Evolutionary conservation across 2,113 vertebrate species (phyloP), one percentile per base, ranked within the genome.

Genomic region (Sorex araneus): DNA sequence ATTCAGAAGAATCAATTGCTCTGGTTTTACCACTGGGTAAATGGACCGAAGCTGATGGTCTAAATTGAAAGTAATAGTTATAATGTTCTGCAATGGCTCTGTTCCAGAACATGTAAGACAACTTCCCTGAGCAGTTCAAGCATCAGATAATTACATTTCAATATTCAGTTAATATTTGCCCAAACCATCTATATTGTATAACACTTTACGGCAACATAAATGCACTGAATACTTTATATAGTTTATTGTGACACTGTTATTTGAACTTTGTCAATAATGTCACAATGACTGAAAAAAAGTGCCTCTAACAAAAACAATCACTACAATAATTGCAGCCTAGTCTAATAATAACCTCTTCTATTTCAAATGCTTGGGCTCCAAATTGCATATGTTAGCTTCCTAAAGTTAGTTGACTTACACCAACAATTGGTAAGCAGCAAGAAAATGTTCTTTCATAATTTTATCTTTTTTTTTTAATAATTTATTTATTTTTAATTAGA

Each of bases 51-150:
- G 43, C 74, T 73, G 60, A 86, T 63, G n/a, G 40, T 85, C 7
- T 85, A 88, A 95, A 95, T 64, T 91, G 88, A 85, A 95, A 90
- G 75, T 79, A 80, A 92, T 93, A 63, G 64, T 85, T 78, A 32
- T 32, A 73, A 84, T 75, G 45, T 75, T 83, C 70, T 81, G 13
- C 66, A 15, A 0, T 73, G 78, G 36, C 75, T 71, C 18, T 79
- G 85, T 27, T 73, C 43, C 75, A 94, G 75, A 75, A 28, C 45
- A 27, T 40, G 76, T 84, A 70, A 82, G 70, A 60, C 57, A 90
- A 90, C 69, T 34, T 86, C 73, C 90, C 19, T 45, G 71, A 87
- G 50, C 27, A 67, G 27, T 92, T 89, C 74, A 90, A 93, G 32
- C 45, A 73, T 28, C 30, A 6, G 66, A 80, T 81, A 90, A 85